Evolutionary conservation across 2,888 invertebrate species (phyloP), one percentile per base, ranked within the genome.

Genomic region (Xiphydria camelus): DNA sequence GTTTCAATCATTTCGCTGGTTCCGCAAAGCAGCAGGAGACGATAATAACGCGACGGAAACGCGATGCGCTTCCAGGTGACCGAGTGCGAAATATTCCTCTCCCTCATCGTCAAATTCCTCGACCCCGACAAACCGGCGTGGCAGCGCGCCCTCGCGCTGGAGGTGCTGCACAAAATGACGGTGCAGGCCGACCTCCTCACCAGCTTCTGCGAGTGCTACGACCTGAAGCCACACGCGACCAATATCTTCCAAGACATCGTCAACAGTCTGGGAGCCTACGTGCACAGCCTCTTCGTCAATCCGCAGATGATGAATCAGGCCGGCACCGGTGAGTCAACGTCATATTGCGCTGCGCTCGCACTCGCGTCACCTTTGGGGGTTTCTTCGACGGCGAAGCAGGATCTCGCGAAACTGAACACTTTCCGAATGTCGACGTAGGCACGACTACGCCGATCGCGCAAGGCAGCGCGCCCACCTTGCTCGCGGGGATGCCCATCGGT

Each of bases 41-140:
- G 5, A 12, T 18, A 35, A 26, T 21, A 38, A 35, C 31, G 40
- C 18, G 43, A 36, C 20, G 4, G 17, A 44, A 40, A 36, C 51
- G 37, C 52, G 49, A 58, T 51, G 44, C 51, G 64, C 57, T 66
- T 70, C 6, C 70, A 91, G 92, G 87, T 93, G 20, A 98, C 98
- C 0, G 97, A 99, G 77, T 97, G 97, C 76, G 99, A 99, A 79
- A 98, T 99, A 70, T 98, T 99, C 77, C 80, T 99, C 31, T 96
- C 97, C 0, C 79, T 98, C 38, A 90, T 99, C 40, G 92, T 98
- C 23, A 97, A 98, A 77, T 98, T 99, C 78, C 79, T 98, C 74
- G 98, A 98, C 74, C 91, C 93, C 0, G 98, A 98, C 71, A 95
- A 96, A 76, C 94, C 95, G 2, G 82, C 89, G 53, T 99, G 99